Conservation (phyloP, 2,797 vertebrate species). For the Hemibagrus guttatus region DNA sequence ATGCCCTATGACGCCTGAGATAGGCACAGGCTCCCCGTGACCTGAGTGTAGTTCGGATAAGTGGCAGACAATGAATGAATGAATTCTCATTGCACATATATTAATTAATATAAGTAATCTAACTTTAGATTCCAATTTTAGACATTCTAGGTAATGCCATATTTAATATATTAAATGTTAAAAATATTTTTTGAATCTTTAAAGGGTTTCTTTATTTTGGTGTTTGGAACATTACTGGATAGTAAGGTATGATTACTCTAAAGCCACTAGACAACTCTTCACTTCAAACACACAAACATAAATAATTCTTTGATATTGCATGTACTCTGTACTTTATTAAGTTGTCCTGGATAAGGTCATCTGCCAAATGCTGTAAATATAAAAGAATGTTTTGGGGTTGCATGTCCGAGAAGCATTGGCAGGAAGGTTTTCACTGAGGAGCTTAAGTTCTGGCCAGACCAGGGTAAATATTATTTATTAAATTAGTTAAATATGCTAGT, state of each 20-base stretch:
- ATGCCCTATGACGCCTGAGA: no score
- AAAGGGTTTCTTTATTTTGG: constrained; percentile 63
- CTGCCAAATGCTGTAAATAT: no score
- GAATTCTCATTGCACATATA: no score
- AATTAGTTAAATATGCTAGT: background rate
- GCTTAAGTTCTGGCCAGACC: background rate
- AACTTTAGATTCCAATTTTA: no score
- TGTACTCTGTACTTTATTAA: no score
- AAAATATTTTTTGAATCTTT: background rate
- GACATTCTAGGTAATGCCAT: background rate
- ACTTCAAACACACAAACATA: background rate
- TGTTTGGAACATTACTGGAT: constrained; percentile 39
- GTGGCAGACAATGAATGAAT: no score
- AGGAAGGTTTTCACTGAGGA: constrained; percentile 72
- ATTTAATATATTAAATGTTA: background rate
- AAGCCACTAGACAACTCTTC: background rate
- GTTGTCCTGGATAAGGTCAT: no score
- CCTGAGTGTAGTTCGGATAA: no score
- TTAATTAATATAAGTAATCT: no score
- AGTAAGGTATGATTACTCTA: background rate
- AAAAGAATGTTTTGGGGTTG: background rate
- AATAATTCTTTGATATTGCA: background rate
- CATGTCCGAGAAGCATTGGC: constrained; percentile 77
- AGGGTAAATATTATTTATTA: constrained; percentile 3
- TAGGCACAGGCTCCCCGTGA: no score